Evolutionary conservation across 2,797 vertebrate species (phyloP), one percentile per base, ranked within the genome.

Genomic region (Okamejei kenojei): DNA sequence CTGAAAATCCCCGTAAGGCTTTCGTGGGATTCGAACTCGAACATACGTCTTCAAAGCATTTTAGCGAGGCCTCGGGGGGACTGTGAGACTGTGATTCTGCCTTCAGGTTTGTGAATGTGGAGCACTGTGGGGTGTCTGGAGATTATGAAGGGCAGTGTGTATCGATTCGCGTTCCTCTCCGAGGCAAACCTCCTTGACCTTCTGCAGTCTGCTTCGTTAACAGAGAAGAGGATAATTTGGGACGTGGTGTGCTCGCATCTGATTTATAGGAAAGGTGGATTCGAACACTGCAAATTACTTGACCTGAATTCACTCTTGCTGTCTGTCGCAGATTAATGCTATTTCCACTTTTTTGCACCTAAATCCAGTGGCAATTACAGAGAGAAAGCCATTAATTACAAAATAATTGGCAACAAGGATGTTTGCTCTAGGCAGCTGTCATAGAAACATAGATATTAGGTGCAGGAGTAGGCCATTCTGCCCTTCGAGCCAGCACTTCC

Each of bases 261-360:
- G 79, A 81, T 45, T 81, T 81, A 81, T 81, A 45, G 79, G 38
- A 23, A 45, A 81, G 78, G 11, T 19, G 78, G 38, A 81, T 45
- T 81, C 35, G 0, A 17, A 81, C 19, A 81, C 45, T 79, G 35
- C 79, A 54, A 54, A 81, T 81, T 81, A 21, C 79, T 81, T 45
- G 79, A 81, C 79, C 38, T 54, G 79, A 23, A 81, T 81, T 81
- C 79, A 81, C 35, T 45, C 79, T 81, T 81, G 79, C 38, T 81
- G 38, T 38, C 78, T 32, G 19, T 17, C 19, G 15, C 79, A 81
- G 79, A 81, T 81, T 81, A 81, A 81, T 81, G 77, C 17, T 35
- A 54, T 81, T 54, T 81, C 19, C 21, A 38, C 79, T 54, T 45
- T 81, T 6, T 17, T 81, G 38, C 9, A 81, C 45, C 23, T 54